These are phyloP conservation scores for Rhinoraja longicauda DNA, from an alignment of 2,797 vertebrate genomes.

Conservation along the genomic window DNA sequence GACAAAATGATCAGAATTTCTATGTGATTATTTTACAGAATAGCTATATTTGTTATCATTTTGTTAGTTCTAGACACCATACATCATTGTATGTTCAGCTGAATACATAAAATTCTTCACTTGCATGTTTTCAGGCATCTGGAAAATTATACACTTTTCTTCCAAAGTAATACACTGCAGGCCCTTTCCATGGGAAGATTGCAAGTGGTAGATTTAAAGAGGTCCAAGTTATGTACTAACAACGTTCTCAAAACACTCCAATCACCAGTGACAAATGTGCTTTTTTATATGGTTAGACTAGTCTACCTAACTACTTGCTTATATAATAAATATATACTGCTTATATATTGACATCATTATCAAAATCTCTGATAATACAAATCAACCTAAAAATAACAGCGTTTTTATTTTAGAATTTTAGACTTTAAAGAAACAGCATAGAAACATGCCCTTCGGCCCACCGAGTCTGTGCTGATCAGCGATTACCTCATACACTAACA, in stretches of 20 bases:
- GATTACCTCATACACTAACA: no score
- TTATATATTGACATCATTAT: no score
- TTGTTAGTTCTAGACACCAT: neutral
- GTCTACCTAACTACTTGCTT: neutral
- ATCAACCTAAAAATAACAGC: neutral
- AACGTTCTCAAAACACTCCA: neutral
- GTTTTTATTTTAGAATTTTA: no score
- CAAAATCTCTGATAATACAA: neutral
- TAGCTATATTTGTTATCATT: neutral
- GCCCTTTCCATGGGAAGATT: neutral
- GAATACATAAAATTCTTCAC: neutral
- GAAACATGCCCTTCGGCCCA: no score
- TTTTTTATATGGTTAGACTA: neutral
- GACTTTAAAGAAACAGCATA: no score
- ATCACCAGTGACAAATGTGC: neutral
- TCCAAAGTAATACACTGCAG: neutral
- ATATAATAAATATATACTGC: neutral
- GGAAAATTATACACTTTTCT: neutral
- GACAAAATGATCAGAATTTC: conserved; percentile 34
- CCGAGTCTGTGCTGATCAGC: no score
- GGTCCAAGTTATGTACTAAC: neutral
- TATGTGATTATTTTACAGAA: neutral
- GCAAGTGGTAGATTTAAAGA: neutral
- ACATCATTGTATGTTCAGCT: neutral
- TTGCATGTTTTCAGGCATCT: neutral